A percentile compares a stretch with the other conserved stretches of the same genome.
Evolutionary conservation across 2,888 invertebrate genomes (phyloP).

Genomic region (Silvanus unidentatus): DNA sequence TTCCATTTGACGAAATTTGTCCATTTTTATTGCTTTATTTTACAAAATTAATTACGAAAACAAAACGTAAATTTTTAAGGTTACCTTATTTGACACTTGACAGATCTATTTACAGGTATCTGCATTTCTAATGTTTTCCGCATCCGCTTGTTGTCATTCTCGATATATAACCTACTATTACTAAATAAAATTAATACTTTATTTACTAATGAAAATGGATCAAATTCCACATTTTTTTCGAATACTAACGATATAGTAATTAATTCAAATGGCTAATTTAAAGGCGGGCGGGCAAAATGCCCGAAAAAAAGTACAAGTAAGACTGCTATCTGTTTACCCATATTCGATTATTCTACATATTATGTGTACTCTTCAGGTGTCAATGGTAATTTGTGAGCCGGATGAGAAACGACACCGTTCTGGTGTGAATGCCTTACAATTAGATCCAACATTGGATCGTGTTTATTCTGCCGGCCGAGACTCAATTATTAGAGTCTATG

Average conservation of each 20-base stretch:
- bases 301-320: slow-evolving; percentile 46
- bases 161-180: no score
- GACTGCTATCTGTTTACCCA: no score
- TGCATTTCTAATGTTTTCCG: no score
- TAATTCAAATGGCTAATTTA: slow-evolving; percentile 42
- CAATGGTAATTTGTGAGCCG: slow-evolving; percentile 96
- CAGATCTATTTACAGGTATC: no score
- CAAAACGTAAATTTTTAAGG: background rate
- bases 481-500: slow-evolving; percentile 93
- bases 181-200: no score
- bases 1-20: slow-evolving; percentile 75
- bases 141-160: no score
- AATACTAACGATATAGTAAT: no score
- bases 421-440: slow-evolving; percentile 92
- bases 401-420: slow-evolving; percentile 91
- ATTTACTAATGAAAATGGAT: no score
- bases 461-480: slow-evolving; percentile 96
- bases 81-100: no score
- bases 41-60: background rate
- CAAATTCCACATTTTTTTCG: no score
- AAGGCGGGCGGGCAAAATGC: slow-evolving; percentile 42
- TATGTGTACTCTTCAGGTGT: slow-evolving; percentile 56
- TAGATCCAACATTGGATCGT: slow-evolving; percentile 79
- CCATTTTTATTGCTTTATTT: background rate
- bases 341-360: background rate